phyloP scores from a whole-genome alignment of 2,113 vertebrate species.

The Numida meleagris region DNA sequence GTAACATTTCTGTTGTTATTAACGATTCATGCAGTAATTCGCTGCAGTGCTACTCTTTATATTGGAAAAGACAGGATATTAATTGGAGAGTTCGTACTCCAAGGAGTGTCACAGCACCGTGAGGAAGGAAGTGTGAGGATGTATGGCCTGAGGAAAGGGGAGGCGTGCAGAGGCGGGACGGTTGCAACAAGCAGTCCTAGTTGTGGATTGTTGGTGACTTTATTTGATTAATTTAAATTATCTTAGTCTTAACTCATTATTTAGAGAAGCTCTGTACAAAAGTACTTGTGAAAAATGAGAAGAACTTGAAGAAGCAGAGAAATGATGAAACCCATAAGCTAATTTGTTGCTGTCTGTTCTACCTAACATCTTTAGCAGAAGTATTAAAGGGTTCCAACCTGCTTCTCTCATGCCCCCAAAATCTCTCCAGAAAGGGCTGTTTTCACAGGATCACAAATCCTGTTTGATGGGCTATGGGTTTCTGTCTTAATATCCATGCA shows the following conservation, averaged over 20 bases:
- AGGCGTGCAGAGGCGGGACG: not conserved
- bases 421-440: not conserved
- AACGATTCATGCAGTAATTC: not conserved
- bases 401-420: not conserved
- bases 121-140: not conserved
- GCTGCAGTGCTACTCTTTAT: not conserved
- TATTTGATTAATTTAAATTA: constrained; percentile 12
- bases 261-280: not conserved
- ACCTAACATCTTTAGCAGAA: not conserved
- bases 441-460: not conserved
- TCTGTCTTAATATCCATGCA: not conserved
- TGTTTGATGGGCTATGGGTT: not conserved
- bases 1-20: not conserved
- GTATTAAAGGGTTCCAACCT: not conserved
- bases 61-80: not conserved
- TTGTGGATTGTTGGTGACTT: not conserved
- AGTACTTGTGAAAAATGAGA: constrained; percentile 1
- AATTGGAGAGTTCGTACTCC: not conserved
- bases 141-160: not conserved
- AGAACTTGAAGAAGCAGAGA: not conserved
- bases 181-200: not conserved
- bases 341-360: not conserved
- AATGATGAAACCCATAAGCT: not conserved
- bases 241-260: not conserved
- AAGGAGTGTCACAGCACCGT: not conserved